phyloP scores from a whole-genome alignment of 2,113 vertebrate genomes.

The Trachemys scripta region DNA sequence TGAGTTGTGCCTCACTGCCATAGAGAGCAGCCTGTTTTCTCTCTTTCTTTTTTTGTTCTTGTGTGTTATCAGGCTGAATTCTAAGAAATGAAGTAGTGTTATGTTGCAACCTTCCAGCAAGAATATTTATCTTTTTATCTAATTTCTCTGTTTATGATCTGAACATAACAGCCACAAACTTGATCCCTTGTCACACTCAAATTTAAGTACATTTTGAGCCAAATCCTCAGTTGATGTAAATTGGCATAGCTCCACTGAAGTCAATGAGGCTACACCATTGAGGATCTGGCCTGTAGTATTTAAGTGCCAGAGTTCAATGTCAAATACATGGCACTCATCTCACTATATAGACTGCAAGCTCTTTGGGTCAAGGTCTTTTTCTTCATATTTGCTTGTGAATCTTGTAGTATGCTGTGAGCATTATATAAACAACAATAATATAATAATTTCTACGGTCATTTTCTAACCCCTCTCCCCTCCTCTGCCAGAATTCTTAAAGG shows the following conservation, averaged over 20 bases:
- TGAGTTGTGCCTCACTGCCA: background rate
- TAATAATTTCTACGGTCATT: background rate
- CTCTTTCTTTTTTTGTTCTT: background rate
- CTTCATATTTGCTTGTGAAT: background rate
- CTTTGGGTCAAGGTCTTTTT: background rate
- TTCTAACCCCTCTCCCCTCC: too few species aligned
- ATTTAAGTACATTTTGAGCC: background rate
- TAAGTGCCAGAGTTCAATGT: background rate
- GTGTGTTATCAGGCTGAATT: background rate
- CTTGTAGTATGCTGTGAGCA: background rate
- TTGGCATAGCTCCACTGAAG: background rate
- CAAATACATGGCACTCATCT: background rate
- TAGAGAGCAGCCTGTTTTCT: background rate
- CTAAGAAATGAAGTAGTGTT: background rate
- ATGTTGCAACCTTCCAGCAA: background rate
- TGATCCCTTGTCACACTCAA: background rate
- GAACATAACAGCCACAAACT: background rate
- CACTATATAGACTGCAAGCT: background rate
- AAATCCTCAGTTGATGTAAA: background rate
- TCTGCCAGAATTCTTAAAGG: background rate
- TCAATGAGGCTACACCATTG: background rate
- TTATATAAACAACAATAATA: background rate
- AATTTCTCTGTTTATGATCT: background rate
- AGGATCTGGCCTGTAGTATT: background rate
- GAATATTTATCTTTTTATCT: background rate